Evolutionary conservation across 2,797 vertebrate species (phyloP).

Genomic region (Enteromius argenteus): DNA sequence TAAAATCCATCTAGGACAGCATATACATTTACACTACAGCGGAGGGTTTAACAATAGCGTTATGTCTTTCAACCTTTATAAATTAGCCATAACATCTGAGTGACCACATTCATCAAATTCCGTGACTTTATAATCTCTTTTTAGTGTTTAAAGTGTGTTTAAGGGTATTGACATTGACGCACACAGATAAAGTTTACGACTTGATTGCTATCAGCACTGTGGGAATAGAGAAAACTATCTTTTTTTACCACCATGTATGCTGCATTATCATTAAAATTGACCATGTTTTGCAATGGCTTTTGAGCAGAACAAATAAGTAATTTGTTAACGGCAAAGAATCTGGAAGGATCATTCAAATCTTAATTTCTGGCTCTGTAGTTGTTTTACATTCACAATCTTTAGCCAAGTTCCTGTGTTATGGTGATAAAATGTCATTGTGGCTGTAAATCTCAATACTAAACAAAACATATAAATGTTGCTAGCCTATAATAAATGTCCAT

Average conservation of each 20-base stretch:
- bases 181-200: constrained; percentile 24
- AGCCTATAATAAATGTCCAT: constrained; percentile 44
- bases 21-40: background rate
- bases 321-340: background rate
- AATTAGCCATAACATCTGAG: background rate
- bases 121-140: background rate
- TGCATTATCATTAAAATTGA: background rate
- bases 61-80: background rate
- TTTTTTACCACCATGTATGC: background rate
- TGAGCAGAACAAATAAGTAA: background rate
- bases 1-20: constrained; percentile 2
- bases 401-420: constrained; percentile 30
- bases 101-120: background rate
- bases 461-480: constrained; percentile 18
- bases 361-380: constrained; percentile 14
- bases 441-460: constrained; percentile 37
- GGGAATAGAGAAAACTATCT: background rate
- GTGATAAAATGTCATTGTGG: constrained; percentile 32
- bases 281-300: background rate
- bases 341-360: background rate
- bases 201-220: background rate
- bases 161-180: constrained; percentile 9
- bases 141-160: constrained; percentile 2
- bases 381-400: constrained; percentile 14
- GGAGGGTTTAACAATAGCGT: background rate